Conservation (phyloP, 1,140 invertebrate species). For the Nasonia giraulti region DNA sequence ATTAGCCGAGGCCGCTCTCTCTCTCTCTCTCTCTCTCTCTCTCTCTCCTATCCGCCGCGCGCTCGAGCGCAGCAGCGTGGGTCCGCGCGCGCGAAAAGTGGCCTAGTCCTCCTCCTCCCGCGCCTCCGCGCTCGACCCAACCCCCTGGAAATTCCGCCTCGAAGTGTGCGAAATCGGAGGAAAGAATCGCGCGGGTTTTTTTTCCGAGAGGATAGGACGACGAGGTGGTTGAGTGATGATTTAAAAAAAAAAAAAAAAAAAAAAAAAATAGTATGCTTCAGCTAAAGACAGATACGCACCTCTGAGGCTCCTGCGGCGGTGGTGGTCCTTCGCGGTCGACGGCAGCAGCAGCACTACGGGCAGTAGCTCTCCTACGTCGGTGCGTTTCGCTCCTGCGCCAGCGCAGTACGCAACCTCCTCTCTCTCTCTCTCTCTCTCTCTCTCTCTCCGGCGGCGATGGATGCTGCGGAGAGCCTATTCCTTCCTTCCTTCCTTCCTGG, state of each 20-base stretch:
- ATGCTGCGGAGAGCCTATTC: neutral
- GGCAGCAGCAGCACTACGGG: constrained; percentile 38
- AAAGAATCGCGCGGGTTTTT: too few species aligned
- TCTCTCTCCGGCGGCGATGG: neutral
- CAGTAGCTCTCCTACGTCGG: neutral
- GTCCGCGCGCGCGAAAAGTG: constrained; percentile 40
- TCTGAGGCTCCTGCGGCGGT: neutral
- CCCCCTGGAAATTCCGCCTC: too few species aligned
- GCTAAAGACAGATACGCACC: neutral
- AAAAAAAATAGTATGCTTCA: too few species aligned
- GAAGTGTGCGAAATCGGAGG: too few species aligned
- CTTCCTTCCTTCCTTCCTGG: constrained; percentile 19
- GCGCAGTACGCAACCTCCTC: constrained; percentile 1
- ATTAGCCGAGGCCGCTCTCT: constrained; percentile 65
- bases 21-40: constrained; percentile 39
- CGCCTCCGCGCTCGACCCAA: too few species aligned
- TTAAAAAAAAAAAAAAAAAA: too few species aligned
- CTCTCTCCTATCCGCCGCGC: constrained; percentile 2
- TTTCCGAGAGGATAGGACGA: too few species aligned
- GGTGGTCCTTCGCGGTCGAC: constrained; percentile 12
- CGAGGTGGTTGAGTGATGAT: too few species aligned
- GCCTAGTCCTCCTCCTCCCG: constrained; percentile 47
- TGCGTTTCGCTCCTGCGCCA: neutral
- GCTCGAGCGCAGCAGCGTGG: neutral
- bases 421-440: neutral